Conservation (phyloP, 1,140 invertebrate species). For the Rhagoletis pomonella region DNA sequence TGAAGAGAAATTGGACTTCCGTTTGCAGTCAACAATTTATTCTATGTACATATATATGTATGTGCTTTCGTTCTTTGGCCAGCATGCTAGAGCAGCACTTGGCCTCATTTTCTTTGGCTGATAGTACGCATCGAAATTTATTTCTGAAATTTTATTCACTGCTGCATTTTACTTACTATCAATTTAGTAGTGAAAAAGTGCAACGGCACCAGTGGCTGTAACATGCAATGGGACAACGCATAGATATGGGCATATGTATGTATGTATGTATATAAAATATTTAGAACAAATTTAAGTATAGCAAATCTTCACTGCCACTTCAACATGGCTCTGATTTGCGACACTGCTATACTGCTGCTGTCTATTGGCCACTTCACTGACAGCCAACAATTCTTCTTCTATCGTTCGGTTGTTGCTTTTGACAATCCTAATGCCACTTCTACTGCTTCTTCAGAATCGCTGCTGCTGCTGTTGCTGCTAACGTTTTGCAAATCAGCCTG, state of each 20-base stretch:
- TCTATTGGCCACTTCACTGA: background rate
- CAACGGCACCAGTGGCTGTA: background rate
- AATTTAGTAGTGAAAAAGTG: background rate
- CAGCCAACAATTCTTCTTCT: background rate
- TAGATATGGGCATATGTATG: too few relatives aligned
- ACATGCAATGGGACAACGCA: too few relatives aligned
- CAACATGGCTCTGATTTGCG: background rate
- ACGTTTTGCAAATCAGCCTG: slow-evolving; percentile 45
- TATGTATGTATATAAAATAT: too few relatives aligned
- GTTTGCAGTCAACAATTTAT: slow-evolving; percentile 1
- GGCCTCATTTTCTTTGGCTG: background rate
- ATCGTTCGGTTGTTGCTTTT: background rate
- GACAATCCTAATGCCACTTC: background rate
- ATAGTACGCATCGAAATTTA: background rate
- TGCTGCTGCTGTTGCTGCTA: background rate
- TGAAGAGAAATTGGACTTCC: background rate
- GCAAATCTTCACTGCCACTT: background rate
- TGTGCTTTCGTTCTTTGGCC: background rate
- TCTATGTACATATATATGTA: background rate
- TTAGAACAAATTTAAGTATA: background rate
- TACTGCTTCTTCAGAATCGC: background rate
- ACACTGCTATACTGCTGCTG: background rate
- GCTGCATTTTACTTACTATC: slow-evolving; percentile 24
- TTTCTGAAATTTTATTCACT: slow-evolving; percentile 10
- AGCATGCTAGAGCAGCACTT: background rate